Percentiles rank a stretch among this genome's conserved stretches.
Evolutionary conservation across 2,113 vertebrate genomes (phyloP).

Genomic region (Microtus oregoni): DNA sequence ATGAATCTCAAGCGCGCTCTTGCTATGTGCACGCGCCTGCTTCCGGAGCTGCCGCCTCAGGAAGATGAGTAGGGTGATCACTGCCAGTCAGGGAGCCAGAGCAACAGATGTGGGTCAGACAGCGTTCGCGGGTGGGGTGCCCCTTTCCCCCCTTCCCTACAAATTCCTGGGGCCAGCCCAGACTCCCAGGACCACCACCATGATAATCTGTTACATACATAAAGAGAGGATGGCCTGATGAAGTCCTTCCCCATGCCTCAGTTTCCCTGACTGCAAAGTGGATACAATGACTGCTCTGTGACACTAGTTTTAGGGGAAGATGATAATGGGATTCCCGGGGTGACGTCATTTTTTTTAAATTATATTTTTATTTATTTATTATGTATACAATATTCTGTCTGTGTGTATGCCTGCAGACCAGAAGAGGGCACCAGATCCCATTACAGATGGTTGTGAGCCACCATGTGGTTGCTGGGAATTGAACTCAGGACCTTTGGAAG

Average conservation of each 20-base stretch:
- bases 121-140: fast-evolving
- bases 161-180: too few relatives aligned
- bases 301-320: background rate
- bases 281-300: background rate
- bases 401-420: too few relatives aligned
- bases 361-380: too few relatives aligned
- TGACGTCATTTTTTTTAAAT: background rate
- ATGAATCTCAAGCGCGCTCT: constrained; percentile 93
- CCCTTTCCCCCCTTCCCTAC: background rate
- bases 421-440: too few relatives aligned
- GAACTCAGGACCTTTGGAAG: too few relatives aligned
- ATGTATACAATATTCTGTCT: too few relatives aligned
- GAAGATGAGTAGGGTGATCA: constrained; percentile 91
- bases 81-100: constrained; percentile 81
- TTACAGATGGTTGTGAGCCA: too few relatives aligned
- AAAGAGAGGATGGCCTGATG: background rate
- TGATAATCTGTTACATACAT: background rate
- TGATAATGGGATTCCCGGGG: background rate
- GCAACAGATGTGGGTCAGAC: background rate
- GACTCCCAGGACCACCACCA: background rate
- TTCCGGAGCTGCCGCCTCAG: constrained; percentile 92
- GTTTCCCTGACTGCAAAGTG: constrained; percentile 6
- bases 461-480: too few relatives aligned
- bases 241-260: background rate
- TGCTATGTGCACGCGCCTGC: constrained; percentile 87